Evolutionary conservation across 2,888 invertebrate species (phyloP), one percentile per base, ranked within the genome.

Genomic region (Maniola hyperantus): DNA sequence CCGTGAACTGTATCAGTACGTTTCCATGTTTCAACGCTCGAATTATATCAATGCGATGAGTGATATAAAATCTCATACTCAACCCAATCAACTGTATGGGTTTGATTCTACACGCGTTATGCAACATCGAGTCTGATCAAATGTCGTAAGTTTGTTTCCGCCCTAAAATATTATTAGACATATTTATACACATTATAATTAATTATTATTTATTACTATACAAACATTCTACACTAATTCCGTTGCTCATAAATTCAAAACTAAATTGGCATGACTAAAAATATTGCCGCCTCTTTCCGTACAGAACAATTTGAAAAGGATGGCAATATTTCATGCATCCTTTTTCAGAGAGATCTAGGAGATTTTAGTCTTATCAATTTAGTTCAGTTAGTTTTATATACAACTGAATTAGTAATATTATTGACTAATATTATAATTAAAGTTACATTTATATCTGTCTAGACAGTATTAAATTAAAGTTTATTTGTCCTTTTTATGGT

Each of bases 151-250:
- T 48, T 7, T 48, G 18, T 18, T 48, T 15, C 48, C 48, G 8
- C 18, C 18, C 48, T 48, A 15, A 48, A 39, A 11, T 39, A 10
- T 65, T 54, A 66, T 60, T 55, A 55, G 13, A 13, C 26, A 51
- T 50, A 57, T 57, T 26, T 54, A 15, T 54, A 54, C 54, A 57
- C 5, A 6, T 7, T 20, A 57, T 18, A 57, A 57, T 42, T 57
- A 57, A 15, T 39, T 18, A 18, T 48, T 11, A 54, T 54, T 48
- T 11, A 54, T 54, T n/a, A 15, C 66, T 70, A 61, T 67, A 67
- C 65, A 70, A 64, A 70, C 57, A 1, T 60, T 18, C 26, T 26
- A 36, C 18, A 36, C 36, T 61, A 34, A 42, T 33, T 42, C n/a
- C 10, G 42, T 57, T 42, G 20, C 18, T 20, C 18, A 42, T 10